Base-by-base conservation (phyloP, 53 echinoderm and acorn worm species). In the Hippasteria phrygiana region DNA sequence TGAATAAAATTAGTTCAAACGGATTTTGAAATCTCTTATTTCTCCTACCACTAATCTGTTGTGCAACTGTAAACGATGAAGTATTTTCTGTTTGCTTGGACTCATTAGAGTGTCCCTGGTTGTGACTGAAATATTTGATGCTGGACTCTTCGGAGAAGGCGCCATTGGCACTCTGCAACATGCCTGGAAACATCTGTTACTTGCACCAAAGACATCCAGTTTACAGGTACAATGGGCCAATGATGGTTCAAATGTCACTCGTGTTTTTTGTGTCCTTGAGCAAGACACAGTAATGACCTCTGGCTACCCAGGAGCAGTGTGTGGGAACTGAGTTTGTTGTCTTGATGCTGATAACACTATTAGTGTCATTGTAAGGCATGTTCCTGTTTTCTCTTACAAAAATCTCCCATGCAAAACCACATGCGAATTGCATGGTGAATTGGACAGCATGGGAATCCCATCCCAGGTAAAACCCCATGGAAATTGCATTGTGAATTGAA, bases 91-190 rank as follows among this genome's bases (percentile, higher is more conserved):
- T 80, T 74, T 45, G 43, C 34, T 33, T 47, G 48, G 31, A 74
- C 17, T 28, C 17, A 5, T n/a, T 20, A 55, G 95, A 76, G 93
- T 88, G 5, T 91, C 93, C n/a, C 70, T 95, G 69, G 93, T 95
- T 70, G 95, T 95, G 59, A 95, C 95, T 12, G 95, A 95, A 55
- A 95, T 89, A 35, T 77, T 93, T 63, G 95, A 95, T 80, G 91
- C 93, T 24, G 95, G 95, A 38, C 84, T 95, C 34, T 86, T 95
- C 8, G 95, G 95, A 43, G 95, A 95, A 70, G 91, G 87, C 1
- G 93, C 88, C 5, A 64, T 95, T 27, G 72, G 80, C 20, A 95
- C 93, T 62, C 74, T 95, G 27, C 87, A 89, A 24, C 95, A 95
- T 78, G 95, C 95, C 8, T 95, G 95, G 95, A 62, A 87, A 26